Conservation (phyloP, 2,888 invertebrate genomes). For the Calameuta filiformis region DNA sequence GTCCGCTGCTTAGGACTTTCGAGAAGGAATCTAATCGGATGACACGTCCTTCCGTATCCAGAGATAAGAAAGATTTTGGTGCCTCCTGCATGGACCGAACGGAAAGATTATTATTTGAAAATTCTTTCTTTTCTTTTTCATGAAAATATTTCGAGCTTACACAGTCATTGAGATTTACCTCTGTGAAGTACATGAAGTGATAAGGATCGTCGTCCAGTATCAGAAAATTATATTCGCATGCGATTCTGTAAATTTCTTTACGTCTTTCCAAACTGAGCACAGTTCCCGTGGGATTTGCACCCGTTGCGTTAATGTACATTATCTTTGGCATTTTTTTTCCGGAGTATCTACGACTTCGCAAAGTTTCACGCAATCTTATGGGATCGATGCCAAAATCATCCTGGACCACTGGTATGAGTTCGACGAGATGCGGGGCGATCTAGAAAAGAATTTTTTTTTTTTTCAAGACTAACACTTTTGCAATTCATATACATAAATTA, state of each 20-base stretch:
- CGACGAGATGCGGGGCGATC: slow-evolving; percentile 76
- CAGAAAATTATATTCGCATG: slow-evolving; percentile 80
- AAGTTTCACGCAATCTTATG: slow-evolving; percentile 69
- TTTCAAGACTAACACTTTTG: background rate
- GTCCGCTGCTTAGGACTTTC: slow-evolving; percentile 78
- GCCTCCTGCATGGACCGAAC: slow-evolving; percentile 61
- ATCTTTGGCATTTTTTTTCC: slow-evolving; percentile 75
- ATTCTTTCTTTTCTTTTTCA: too few relatives aligned
- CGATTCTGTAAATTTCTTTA: slow-evolving; percentile 77
- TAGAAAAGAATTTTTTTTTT: slow-evolving; percentile 55
- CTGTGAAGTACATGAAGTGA: slow-evolving; percentile 79
- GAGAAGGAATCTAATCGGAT: slow-evolving; percentile 83
- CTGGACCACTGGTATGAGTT: slow-evolving; percentile 75
- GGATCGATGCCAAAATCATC: slow-evolving; percentile 78
- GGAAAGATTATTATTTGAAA: slow-evolving; percentile 4
- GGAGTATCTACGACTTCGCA: slow-evolving; percentile 67
- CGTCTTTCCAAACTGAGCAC: slow-evolving; percentile 75
- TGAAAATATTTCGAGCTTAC: background rate
- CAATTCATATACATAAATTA: background rate
- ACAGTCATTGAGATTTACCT: slow-evolving; percentile 61
- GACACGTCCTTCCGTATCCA: slow-evolving; percentile 82
- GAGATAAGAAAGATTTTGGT: slow-evolving; percentile 76
- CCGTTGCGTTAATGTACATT: slow-evolving; percentile 81
- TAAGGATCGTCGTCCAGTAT: slow-evolving; percentile 88
- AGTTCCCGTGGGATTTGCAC: slow-evolving; percentile 81